Base-by-base conservation (phyloP, 2,797 vertebrate species). In the Buceros bicornis region DNA sequence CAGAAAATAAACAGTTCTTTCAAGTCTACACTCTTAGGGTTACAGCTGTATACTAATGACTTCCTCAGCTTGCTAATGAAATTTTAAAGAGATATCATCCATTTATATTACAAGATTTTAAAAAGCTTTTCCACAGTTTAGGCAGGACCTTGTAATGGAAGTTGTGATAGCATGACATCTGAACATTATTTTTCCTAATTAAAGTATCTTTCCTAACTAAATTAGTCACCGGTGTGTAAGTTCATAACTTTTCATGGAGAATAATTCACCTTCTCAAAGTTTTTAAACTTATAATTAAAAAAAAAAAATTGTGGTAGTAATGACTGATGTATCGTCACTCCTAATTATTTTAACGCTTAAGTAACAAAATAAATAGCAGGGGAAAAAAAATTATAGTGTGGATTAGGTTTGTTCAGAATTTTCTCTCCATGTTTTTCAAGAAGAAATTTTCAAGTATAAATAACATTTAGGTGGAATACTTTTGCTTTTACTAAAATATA, bases 1-100 rank as follows among this genome's bases (percentile, higher is more conserved):
- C 76, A 96, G 90, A 96, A 96, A 96, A 96, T 96, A 96, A 97
- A 94, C 95, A 94, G 56, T 95, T 92, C 89, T 97, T 96, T 96
- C 92, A 96, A 97, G 92, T 89, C 83, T 88, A 71, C 62, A 70
- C 88, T 96, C 92, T 92, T 90, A 91, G 89, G 87, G 73, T 87
- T 97, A 91, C 94, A 97, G 89, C 90, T 95, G 87, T 95, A 89
- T 94, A 94, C 57, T 96, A 94, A 96, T 95, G 91, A 94, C 54
- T 91, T 92, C 67, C 51, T 47, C 48, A 80, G 90, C 43, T 84
- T 73, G 54, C 54, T 89, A 86, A 93, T 80, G 29, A 93, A 79
- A 82, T 93, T 96, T 96, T 96, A 96, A 96, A 97, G 96, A 81
- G 78, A 58, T 91, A 93, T 47, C 18, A 87, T 90, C 70, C 58